Evolutionary conservation across 2,888 invertebrate genomes (phyloP), one percentile per base, ranked within the genome.

Genomic region (Athetis lepigone): DNA sequence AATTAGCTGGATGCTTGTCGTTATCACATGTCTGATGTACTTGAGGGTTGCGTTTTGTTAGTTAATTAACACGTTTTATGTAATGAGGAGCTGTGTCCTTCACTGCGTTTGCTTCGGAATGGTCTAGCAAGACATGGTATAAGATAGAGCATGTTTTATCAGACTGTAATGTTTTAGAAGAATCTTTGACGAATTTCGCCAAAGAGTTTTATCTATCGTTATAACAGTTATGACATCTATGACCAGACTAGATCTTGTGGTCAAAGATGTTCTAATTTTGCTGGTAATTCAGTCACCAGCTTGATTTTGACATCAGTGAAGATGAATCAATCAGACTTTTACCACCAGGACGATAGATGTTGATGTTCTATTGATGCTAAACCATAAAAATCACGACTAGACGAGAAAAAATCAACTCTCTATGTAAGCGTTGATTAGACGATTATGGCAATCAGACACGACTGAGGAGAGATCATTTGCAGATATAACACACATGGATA

Each of bases 1-100:
- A 77, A 73, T 73, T 73, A 76, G 33, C 37, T 46, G 39, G n/a
- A 54, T 49, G 40, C 23, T 46, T 61, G 21, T 49, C 27, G 21
- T 60, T 60, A 74, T 68, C 45, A 54, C 25, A 13, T 8, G n/a
- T 39, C 27, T 21, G 27, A 19, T 18, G 43, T 29, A 45, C 29
- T 27, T 33, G n/a, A 50, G 52, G 45, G 23, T 39, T 52, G 18
- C 2, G 19, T 33, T 52, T 47, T 47, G 11, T 58, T 13, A 4
- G 0, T 46, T 25, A 49, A n/a, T 27, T 18, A 8, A 16, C 16
- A 27, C 1, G 5, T 13, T 33, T 19, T 50, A 0, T 1, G 0
- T 66, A 33, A 57, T 47, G 16, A 42, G 40, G 23, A 19, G 13
- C 18, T 13, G 16, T n/a, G 5, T 21, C 2, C n/a, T 23, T 21